phyloP scores from a whole-genome alignment of 2,888 invertebrate species.

The Cerastis leucographa region DNA sequence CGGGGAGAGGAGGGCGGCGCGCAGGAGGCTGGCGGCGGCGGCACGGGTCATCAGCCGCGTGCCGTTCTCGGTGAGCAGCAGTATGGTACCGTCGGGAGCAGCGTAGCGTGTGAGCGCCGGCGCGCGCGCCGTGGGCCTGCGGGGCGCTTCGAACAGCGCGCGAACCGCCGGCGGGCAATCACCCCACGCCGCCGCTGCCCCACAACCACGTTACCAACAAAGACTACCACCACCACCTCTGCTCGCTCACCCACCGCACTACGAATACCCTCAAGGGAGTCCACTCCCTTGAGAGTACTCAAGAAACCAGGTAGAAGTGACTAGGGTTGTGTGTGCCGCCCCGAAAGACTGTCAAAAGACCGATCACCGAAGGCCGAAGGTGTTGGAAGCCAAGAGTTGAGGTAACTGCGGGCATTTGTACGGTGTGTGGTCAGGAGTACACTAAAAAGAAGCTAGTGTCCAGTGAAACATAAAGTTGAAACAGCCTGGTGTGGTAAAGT shows the following conservation, averaged over 20 bases:
- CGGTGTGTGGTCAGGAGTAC: conserved; percentile 90
- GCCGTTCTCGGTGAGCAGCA: conserved; percentile 92
- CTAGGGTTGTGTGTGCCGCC: conserved; percentile 85
- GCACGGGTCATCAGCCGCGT: conserved; percentile 90
- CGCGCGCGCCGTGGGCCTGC: conserved; percentile 84
- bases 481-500: conserved; percentile 90
- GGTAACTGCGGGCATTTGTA: conserved; percentile 91
- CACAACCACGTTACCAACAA: conserved; percentile 88
- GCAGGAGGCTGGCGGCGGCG: conserved; percentile 89
- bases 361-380: conserved; percentile 87
- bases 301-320: conserved; percentile 78
- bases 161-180: conserved; percentile 89
- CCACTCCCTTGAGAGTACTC: conserved; percentile 84
- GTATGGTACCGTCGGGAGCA: conserved; percentile 91
- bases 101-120: conserved; percentile 91
- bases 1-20: conserved; percentile 90
- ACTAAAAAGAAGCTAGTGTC: conserved; percentile 90
- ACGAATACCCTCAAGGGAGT: conserved; percentile 84
- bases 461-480: conserved; percentile 88
- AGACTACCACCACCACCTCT: conserved; percentile 81
- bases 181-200: conserved; percentile 89
- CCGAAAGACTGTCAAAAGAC: conserved; percentile 79
- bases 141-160: conserved; percentile 89
- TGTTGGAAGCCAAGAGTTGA: conserved; percentile 90
- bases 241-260: conserved; percentile 79